phyloP scores from a whole-genome alignment of 2,888 invertebrate genomes.

The Meandrusa payeni region DNA sequence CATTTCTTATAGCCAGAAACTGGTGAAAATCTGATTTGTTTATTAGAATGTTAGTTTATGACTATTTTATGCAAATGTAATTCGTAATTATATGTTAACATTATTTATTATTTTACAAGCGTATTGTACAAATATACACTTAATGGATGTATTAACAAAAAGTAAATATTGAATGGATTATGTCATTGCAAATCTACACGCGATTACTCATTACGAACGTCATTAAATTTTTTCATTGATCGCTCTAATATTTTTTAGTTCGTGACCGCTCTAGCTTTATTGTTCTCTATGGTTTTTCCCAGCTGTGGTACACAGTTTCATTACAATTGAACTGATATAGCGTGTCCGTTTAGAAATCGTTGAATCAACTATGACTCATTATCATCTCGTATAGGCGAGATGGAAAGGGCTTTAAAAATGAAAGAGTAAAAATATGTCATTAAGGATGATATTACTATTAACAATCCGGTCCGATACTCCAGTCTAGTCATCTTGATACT shows the following conservation, averaged over 20 bases:
- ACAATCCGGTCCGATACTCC: too few relatives aligned
- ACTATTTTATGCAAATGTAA: too few relatives aligned
- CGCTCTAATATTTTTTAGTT: constrained; percentile 10
- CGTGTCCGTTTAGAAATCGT: constrained; percentile 37
- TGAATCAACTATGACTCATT: constrained; percentile 47
- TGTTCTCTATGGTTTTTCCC: constrained; percentile 28
- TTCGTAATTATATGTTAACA: background rate
- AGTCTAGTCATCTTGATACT: too few relatives aligned
- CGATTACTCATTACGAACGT: constrained; percentile 10
- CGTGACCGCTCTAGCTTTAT: constrained; percentile 11
- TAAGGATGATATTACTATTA: background rate
- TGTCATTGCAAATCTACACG: background rate
- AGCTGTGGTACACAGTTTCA: constrained; percentile 20
- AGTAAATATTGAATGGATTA: background rate
- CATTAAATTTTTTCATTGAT: constrained; percentile 15
- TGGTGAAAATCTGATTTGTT: too few relatives aligned
- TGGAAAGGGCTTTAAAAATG: constrained; percentile 1
- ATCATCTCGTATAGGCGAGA: constrained; percentile 41
- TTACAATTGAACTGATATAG: constrained; percentile 24
- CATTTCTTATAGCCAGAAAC: too few relatives aligned
- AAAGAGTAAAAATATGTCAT: background rate
- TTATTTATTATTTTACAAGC: background rate
- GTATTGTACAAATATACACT: background rate
- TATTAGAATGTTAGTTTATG: too few relatives aligned
- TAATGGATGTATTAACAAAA: background rate